These are phyloP conservation scores for Canis aureus DNA, from an alignment of 2,113 vertebrate species.

Conservation along the genomic window DNA sequence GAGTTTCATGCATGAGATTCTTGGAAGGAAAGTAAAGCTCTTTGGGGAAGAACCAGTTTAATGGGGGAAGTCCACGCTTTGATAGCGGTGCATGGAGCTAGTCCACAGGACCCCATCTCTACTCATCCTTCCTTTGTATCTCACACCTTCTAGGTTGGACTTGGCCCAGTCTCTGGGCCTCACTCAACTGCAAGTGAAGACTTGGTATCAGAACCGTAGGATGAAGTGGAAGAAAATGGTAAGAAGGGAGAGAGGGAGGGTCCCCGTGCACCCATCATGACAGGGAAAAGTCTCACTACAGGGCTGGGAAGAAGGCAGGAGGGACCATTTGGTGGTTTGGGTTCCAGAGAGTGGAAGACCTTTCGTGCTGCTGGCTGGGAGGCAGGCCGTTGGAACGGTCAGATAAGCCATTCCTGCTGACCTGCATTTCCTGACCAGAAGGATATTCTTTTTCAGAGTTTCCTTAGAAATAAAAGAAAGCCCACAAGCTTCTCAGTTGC, in stretches of 20 bases:
- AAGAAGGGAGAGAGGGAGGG: constrained; percentile 75
- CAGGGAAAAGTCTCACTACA: not conserved
- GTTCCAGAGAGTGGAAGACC: not conserved
- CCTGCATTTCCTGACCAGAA: constrained; percentile 34
- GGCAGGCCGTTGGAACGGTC: not conserved
- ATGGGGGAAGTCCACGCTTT: not conserved
- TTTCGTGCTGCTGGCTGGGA: not conserved
- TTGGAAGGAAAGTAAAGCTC: not conserved
- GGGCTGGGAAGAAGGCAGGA: not conserved
- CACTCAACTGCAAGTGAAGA: constrained; percentile 99
- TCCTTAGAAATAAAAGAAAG: constrained; percentile 60
- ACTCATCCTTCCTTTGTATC: constrained; percentile 44
- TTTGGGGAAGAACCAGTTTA: not conserved
- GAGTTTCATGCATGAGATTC: not conserved
- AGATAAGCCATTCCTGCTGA: not conserved
- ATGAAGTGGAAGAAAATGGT: constrained; percentile 99
- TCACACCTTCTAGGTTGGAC: constrained; percentile 91
- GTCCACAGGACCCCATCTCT: not conserved
- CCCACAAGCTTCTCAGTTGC: not conserved
- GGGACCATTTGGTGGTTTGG: not conserved
- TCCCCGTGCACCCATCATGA: fast-evolving
- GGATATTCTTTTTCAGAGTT: constrained; percentile 24
- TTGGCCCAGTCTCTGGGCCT: constrained; percentile 97
- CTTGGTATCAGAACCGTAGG: constrained; percentile 99
- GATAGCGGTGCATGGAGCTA: not conserved